phyloP scores from a whole-genome alignment of 2,797 vertebrate genomes.

The Thripadectes ignobilis region DNA sequence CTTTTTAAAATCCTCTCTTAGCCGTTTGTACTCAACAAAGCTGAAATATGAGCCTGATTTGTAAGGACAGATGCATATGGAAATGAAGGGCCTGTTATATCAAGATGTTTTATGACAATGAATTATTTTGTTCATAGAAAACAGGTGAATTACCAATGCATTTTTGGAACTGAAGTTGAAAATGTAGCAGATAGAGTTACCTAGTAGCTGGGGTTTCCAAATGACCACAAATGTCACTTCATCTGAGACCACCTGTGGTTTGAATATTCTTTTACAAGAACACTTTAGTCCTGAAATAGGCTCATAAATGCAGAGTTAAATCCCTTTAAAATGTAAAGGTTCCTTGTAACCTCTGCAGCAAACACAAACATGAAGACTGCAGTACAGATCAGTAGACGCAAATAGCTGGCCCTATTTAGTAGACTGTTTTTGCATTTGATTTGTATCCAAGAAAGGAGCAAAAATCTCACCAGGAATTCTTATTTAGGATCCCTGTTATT shows the following conservation, averaged over 20 bases:
- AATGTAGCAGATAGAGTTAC: background rate
- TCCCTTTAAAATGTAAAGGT: background rate
- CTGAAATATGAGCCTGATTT: background rate
- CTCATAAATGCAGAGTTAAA: background rate
- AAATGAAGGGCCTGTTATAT: background rate
- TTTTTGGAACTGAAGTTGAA: background rate
- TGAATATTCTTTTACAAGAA: background rate
- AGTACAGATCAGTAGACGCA: background rate
- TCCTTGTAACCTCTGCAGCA: background rate
- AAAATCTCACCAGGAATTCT: background rate
- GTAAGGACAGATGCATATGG: background rate
- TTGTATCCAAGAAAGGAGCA: background rate
- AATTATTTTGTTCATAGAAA: background rate
- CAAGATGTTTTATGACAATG: background rate
- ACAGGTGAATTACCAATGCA: background rate
- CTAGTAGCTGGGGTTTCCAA: background rate
- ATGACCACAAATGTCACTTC: background rate
- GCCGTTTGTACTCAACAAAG: background rate
- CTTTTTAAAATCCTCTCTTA: background rate
- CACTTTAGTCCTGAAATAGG: background rate
- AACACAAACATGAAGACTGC: background rate
- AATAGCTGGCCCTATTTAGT: background rate
- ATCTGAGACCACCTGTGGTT: background rate
- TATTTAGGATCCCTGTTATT: background rate
- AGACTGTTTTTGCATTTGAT: background rate